Conservation (phyloP, 2,888 invertebrate species). For the Halocaridina rubra region DNA sequence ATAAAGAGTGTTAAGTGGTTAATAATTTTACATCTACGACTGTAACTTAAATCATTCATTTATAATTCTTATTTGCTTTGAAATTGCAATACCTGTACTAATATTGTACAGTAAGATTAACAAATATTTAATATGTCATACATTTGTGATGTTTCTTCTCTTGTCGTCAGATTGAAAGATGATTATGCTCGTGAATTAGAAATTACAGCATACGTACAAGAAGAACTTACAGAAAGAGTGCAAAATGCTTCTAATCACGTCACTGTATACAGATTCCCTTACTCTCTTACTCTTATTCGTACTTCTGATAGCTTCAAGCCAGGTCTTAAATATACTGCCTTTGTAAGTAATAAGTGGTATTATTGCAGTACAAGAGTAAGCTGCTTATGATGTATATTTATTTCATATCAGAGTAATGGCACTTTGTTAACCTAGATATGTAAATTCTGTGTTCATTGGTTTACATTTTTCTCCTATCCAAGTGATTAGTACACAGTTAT, state of each 20-base stretch:
- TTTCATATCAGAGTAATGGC: too few relatives aligned
- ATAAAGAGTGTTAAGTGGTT: too few relatives aligned
- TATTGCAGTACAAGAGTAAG: too few relatives aligned
- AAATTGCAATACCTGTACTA: too few relatives aligned
- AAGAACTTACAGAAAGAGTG: constrained; percentile 85
- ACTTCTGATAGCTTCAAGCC: constrained; percentile 91
- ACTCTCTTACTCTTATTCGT: constrained; percentile 81
- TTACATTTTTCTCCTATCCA: neutral
- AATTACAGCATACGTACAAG: constrained; percentile 89
- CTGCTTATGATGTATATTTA: too few relatives aligned
- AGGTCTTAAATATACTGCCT: constrained; percentile 84
- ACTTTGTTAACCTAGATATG: too few relatives aligned
- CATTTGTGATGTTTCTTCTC: neutral
- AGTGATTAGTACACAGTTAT: neutral
- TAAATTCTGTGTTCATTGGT: too few relatives aligned
- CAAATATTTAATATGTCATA: neutral
- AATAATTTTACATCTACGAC: too few relatives aligned
- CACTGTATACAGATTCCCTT: constrained; percentile 81
- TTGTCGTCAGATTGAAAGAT: constrained; percentile 76
- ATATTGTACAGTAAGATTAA: too few relatives aligned
- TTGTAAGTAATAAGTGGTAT: too few relatives aligned
- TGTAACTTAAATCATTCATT: too few relatives aligned
- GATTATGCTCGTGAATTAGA: constrained; percentile 85
- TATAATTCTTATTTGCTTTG: too few relatives aligned
- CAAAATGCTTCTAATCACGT: constrained; percentile 83